phyloP scores from a whole-genome alignment of 1,140 invertebrate species.

The Calliopsis andreniformis region DNA sequence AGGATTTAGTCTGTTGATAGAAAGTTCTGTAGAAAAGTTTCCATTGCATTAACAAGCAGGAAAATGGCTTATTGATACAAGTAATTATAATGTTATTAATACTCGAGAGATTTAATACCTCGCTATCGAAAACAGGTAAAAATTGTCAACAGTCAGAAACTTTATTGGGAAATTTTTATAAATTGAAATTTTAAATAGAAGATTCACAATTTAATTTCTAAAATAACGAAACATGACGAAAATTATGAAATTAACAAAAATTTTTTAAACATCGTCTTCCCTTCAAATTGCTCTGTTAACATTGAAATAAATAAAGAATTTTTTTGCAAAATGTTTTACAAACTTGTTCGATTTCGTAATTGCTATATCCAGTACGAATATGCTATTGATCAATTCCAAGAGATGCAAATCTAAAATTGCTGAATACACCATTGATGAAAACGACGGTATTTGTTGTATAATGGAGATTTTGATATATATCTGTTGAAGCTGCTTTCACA shows the following conservation, averaged over 20 bases:
- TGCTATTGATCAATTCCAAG: neutral
- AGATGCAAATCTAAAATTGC: neutral
- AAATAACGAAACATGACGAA: neutral
- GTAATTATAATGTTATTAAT: too few relatives aligned
- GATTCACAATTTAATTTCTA: neutral
- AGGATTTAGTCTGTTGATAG: neutral
- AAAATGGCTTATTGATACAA: too few relatives aligned
- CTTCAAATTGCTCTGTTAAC: constrained; percentile 24
- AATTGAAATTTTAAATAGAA: too few relatives aligned
- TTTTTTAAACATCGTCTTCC: neutral
- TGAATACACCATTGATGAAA: neutral
- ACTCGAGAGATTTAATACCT: too few relatives aligned
- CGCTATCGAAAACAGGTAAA: too few relatives aligned
- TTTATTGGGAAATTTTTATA: too few relatives aligned
- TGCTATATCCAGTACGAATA: neutral
- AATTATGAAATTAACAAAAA: neutral
- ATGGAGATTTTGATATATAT: neutral
- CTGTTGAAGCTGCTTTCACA: neutral
- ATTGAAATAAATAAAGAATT: too few relatives aligned
- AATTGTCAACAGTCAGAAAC: too few relatives aligned
- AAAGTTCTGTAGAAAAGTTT: neutral
- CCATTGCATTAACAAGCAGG: neutral
- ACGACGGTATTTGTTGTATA: neutral
- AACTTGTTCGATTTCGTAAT: neutral
- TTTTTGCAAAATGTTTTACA: neutral